phyloP scores from a whole-genome alignment of 2,888 invertebrate species.

The Agrochola circellaris region DNA sequence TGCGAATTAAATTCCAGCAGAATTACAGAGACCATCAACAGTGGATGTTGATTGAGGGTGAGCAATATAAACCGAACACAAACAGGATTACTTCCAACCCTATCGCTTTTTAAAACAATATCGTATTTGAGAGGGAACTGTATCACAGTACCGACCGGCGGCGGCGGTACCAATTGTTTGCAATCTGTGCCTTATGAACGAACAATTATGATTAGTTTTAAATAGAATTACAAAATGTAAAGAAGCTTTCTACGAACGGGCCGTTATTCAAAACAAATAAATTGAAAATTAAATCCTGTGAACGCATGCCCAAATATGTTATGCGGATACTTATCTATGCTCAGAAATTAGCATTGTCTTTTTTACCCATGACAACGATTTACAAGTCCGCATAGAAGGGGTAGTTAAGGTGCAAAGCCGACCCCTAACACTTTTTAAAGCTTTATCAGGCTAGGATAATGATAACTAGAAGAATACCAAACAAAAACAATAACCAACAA shows the following conservation, averaged over 20 bases:
- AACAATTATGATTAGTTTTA: background rate
- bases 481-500: conserved; percentile 53
- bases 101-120: conserved; percentile 34
- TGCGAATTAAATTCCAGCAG: conserved; percentile 47
- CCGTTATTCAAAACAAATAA: background rate
- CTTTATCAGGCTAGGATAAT: conserved; percentile 21
- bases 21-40: conserved; percentile 46
- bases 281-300: no score
- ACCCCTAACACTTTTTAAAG: conserved; percentile 21
- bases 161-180: background rate
- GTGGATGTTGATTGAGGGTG: conserved; percentile 48
- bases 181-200: background rate
- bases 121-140: background rate
- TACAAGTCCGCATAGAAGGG: background rate
- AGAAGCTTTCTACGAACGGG: background rate
- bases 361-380: background rate
- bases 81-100: conserved; percentile 21
- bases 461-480: conserved; percentile 37
- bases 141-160: background rate
- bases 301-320: background rate
- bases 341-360: background rate
- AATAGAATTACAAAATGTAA: background rate
- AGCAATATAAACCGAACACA: conserved; percentile 36
- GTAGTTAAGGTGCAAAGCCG: background rate
- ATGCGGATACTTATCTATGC: background rate